Evolutionary conservation across 2,797 vertebrate genomes (phyloP).

Genomic region (Alca torda): DNA sequence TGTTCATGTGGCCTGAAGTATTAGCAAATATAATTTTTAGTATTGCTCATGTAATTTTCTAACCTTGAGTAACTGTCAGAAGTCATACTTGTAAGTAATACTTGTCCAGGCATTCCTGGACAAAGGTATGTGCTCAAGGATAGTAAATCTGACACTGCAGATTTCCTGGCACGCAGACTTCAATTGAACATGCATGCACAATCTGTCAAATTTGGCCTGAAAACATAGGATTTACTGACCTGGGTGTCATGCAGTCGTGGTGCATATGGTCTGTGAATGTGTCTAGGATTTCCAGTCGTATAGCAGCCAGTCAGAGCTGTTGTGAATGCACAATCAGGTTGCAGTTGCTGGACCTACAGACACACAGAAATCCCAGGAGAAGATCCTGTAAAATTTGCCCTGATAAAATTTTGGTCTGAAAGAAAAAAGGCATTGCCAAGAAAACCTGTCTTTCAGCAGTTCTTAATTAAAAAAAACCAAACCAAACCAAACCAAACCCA

Average conservation of each 20-base stretch:
- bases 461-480: background rate
- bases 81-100: background rate
- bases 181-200: background rate
- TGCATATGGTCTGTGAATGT: constrained; percentile 31
- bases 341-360: background rate
- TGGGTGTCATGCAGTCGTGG: background rate
- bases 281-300: background rate
- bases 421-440: background rate
- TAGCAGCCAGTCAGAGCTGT: background rate
- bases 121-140: background rate
- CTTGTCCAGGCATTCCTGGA: background rate
- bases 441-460: background rate
- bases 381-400: background rate
- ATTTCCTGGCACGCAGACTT: background rate
- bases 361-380: background rate
- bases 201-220: background rate
- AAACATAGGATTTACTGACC: background rate
- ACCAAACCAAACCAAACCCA: background rate
- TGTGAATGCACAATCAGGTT: constrained; percentile 14
- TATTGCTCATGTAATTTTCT: background rate
- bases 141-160: background rate
- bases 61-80: background rate
- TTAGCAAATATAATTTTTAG: background rate
- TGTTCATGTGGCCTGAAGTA: background rate
- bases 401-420: background rate